phyloP scores from a whole-genome alignment of 2,888 invertebrate genomes.

The Dynastes tityus region DNA sequence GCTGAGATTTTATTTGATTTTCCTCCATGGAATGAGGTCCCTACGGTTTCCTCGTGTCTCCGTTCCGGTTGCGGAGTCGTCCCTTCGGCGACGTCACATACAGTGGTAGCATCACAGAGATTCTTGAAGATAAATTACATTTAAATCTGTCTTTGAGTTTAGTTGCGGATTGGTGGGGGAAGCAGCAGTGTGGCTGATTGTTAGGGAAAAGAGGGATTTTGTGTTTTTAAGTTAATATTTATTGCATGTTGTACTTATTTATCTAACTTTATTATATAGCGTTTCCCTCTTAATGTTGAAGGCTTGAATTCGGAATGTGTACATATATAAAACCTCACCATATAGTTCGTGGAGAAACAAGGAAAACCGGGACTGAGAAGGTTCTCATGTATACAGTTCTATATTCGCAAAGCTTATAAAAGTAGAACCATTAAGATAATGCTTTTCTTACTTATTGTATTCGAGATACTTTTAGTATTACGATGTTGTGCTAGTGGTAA shows the following conservation, averaged over 20 bases:
- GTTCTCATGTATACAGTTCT: background rate
- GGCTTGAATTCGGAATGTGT: background rate
- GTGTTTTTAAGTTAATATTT: conserved; percentile 33
- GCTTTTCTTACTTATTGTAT: background rate
- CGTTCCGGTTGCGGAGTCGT: background rate
- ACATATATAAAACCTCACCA: conserved; percentile 16
- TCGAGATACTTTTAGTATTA: too few relatives aligned
- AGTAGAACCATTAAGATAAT: background rate
- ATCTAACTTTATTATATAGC: conserved; percentile 14
- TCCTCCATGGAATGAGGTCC: conserved; percentile 19
- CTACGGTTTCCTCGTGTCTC: background rate
- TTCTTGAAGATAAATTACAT: conserved; percentile 37
- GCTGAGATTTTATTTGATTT: conserved; percentile 40
- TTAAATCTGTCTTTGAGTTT: conserved; percentile 31
- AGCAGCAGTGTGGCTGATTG: background rate
- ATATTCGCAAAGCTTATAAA: background rate
- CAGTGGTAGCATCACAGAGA: conserved; percentile 1
- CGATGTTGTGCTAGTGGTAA: too few relatives aligned
- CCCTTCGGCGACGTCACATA: conserved; percentile 1
- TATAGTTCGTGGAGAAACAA: background rate
- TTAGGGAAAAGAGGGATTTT: conserved; percentile 17
- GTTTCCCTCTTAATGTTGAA: conserved; percentile 6
- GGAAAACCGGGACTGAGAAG: background rate
- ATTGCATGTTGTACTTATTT: conserved; percentile 36
- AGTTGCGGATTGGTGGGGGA: conserved; percentile 8